Percentiles rank a stretch among this genome's conserved stretches.
Conservation (phyloP, 2,113 vertebrate genomes). For the human (Homo sapiens) region DNA sequence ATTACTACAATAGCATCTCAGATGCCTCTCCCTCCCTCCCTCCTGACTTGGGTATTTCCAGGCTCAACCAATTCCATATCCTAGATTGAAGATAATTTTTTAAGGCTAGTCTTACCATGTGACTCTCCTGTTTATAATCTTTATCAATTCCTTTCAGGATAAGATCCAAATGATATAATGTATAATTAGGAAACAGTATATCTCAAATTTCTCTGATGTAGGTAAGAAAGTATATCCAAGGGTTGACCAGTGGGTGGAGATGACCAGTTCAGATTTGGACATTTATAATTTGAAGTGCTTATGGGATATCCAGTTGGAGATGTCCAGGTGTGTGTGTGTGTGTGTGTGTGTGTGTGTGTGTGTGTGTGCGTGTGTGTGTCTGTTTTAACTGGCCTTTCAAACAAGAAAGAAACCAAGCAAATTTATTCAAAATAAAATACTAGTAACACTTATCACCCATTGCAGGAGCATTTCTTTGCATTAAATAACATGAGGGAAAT, state of each 20-base stretch:
- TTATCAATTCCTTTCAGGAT: not conserved
- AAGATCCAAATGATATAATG: not conserved
- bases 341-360: not conserved
- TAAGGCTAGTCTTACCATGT: not conserved
- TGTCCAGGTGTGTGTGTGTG: not conserved
- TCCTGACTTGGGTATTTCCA: not conserved
- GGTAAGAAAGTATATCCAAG: not conserved
- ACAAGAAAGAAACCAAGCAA: not conserved
- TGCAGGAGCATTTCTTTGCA: not conserved
- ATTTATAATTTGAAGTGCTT: not conserved
- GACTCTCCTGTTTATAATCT: not conserved
- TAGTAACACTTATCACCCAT: not conserved
- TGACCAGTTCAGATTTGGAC: not conserved
- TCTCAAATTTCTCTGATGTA: not conserved
- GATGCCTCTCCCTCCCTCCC: not conserved
- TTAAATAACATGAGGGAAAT: conserved; percentile 12
- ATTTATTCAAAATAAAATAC: conserved; percentile 6
- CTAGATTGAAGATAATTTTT: not conserved
- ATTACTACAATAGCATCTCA: not conserved
- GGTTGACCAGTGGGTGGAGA: not conserved
- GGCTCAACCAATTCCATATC: not conserved
- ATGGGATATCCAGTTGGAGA: not conserved
- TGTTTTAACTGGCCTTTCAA: not conserved
- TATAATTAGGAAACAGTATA: not conserved
- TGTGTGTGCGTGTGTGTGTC: not conserved